Evolutionary conservation across 2,888 invertebrate genomes (phyloP), one percentile per base, ranked within the genome.

Genomic region (Pristionchus entomophagus): DNA sequence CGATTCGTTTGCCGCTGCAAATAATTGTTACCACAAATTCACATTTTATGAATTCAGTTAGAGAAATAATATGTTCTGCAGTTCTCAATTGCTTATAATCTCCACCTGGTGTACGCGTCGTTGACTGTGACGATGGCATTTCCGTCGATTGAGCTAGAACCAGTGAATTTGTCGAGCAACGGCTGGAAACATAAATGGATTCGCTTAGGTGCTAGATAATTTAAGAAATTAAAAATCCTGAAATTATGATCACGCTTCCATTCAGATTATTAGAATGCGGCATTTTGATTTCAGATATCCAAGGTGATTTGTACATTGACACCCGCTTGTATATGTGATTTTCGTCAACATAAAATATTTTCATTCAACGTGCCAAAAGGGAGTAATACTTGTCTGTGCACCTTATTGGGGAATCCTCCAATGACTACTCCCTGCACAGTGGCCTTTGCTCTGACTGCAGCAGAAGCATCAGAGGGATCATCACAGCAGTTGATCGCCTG

Each of bases 351-450:
- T n/a, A n/a, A n/a, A n/a, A n/a, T n/a, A n/a, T n/a, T n/a, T n/a
- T n/a, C n/a, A n/a, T n/a, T n/a, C n/a, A n/a, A n/a, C n/a, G n/a
- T n/a, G n/a, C n/a, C n/a, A n/a, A n/a, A n/a, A n/a, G n/a, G n/a
- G n/a, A n/a, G n/a, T n/a, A n/a, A n/a, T n/a, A n/a, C n/a, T n/a
- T n/a, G n/a, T n/a, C n/a, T n/a, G n/a, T n/a, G n/a, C 22, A 84
- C 84, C 84, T 84, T 84, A 22, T 84, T 65, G 22, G 84, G 84
- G 84, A 84, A 84, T 65, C 84, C 84, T 49, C 84, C 84, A 19
- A 84, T 84, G 3, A 84, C 84, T 19, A 84, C 84, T 65, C 84
- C 84, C 65, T 84, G 84, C 45, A 84, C 59, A 10, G 62, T 84
- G 10, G 84, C 84, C 65, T 65, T 84, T 4, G 51, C 49, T 45